Evolutionary conservation across 2,888 invertebrate genomes (phyloP), one percentile per base, ranked within the genome.

Genomic region (Phragmatobia fuliginosa): DNA sequence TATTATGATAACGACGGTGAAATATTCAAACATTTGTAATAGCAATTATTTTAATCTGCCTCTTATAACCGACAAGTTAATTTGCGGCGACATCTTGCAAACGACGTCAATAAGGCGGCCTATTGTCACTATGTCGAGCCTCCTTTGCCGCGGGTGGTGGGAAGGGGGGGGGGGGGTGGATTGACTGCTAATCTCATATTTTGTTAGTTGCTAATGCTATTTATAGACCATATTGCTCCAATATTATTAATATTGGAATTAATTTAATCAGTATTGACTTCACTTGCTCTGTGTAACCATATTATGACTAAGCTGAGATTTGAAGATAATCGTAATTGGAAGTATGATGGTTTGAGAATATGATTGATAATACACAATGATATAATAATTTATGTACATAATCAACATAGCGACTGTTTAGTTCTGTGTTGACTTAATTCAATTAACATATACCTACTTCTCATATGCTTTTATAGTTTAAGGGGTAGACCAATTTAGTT

Each of bases 11-110:
- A 70, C n/a, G 52, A 60, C 72, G 63, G 64, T 66, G 74, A 76
- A 75, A 76, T 79, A 79, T 81, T 70, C 72, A 58, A 61, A 68
- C 61, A 68, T 52, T 71, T 74, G 77, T 79, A 74, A 81, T 68
- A 70, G 61, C 67, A 70, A 81, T 79, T 81, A 79, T 67, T 68
- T 68, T 81, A 79, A 79, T 79, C 80, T 77, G 64, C 58, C 66
- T 67, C 74, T 72, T 77, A 74, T 70, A 72, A 80, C 72, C 67
- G 72, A 81, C 79, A 81, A 81, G 77, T 81, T 79, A 79, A 81
- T 79, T 81, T 76, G 68, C 60, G 68, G 21, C 72, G 77, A 64
- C 82, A 81, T 74, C 77, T 79, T 81, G 79, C 77, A 77, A 79
- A 81, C 79, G 79, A 81, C 82, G 79, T 79, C 79, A 79, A 74